These are phyloP conservation scores for Chaunax sp. DNA, from an alignment of 2,797 vertebrate genomes.

Conservation along the genomic window DNA sequence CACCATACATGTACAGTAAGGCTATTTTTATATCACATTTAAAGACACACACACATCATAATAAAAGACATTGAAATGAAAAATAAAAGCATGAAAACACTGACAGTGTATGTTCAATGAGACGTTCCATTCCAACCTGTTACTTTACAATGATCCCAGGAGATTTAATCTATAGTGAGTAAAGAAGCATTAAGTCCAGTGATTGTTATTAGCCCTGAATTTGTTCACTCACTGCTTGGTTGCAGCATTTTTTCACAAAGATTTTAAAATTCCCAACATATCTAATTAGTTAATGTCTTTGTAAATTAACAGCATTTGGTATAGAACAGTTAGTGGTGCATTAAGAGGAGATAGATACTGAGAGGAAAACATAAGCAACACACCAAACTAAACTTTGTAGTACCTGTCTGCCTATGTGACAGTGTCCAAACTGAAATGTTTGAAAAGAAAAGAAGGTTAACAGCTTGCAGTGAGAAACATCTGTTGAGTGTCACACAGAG, in stretches of 20 bases:
- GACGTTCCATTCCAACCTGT: conserved; percentile 78
- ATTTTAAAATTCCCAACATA: conserved; percentile 8
- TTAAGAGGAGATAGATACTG: conserved; percentile 59
- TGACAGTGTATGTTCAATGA: conserved; percentile 39
- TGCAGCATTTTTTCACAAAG: conserved; percentile 18
- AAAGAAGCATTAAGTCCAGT: conserved; percentile 30
- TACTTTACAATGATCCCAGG: conserved; percentile 71
- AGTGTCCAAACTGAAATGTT: conserved; percentile 85
- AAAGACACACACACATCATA: conserved; percentile 26
- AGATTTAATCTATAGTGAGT: conserved; percentile 26
- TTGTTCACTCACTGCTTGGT: conserved; percentile 28
- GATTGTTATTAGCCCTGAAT: conserved; percentile 19
- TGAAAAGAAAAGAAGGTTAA: conserved; percentile 82
- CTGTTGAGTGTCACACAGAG: conserved; percentile 55
- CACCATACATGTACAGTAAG: conserved; percentile 21
- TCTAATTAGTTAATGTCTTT: conserved; percentile 46
- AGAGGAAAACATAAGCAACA: conserved; percentile 62
- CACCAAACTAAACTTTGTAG: conserved; percentile 71
- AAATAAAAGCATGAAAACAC: conserved; percentile 37
- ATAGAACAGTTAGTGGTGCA: conserved; percentile 79
- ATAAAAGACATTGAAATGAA: conserved; percentile 40
- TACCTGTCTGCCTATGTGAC: conserved; percentile 87
- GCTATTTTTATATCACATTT: conserved; percentile 26
- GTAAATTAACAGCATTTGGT: conserved; percentile 86
- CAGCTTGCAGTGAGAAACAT: conserved; percentile 73